phyloP scores from a whole-genome alignment of 2,113 vertebrate species.

The Corapipo altera region DNA sequence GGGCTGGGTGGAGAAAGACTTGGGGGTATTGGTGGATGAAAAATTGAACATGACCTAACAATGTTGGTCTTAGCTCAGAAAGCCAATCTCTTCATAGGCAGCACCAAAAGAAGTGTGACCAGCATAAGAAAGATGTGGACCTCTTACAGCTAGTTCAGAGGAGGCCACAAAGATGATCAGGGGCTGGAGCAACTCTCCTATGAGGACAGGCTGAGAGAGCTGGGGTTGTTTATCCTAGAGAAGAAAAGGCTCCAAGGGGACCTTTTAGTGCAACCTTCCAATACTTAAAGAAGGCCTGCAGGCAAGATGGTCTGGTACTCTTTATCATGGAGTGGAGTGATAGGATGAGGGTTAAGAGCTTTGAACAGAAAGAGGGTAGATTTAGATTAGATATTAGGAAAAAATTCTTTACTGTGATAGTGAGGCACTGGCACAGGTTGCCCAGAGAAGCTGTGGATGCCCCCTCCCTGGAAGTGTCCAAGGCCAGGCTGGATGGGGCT shows the following conservation, averaged over 20 bases:
- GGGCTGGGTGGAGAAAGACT: background rate
- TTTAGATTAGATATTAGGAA: background rate
- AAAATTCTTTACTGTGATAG: background rate
- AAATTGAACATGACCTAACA: background rate
- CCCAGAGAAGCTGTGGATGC: background rate
- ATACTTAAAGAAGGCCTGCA: background rate
- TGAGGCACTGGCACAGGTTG: background rate
- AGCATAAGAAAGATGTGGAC: background rate
- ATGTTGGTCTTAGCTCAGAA: background rate
- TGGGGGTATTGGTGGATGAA: background rate
- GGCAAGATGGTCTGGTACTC: background rate
- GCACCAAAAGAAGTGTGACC: background rate
- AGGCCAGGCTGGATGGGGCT: background rate
- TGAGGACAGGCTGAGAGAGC: background rate
- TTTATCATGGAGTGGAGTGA: background rate
- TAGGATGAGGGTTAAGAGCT: background rate
- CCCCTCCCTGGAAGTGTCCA: rapidly evolving
- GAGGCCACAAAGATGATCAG: background rate
- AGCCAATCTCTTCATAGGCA: background rate
- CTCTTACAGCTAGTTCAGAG: background rate
- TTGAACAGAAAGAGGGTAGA: background rate
- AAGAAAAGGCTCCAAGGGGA: background rate
- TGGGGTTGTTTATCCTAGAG: background rate
- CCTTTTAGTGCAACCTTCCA: background rate
- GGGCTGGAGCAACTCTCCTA: background rate